Percentiles rank a stretch among this genome's conserved stretches.
These are phyloP conservation scores for Hylaea fasciaria DNA, from an alignment of 2,888 invertebrate genomes.

Conservation along the genomic window DNA sequence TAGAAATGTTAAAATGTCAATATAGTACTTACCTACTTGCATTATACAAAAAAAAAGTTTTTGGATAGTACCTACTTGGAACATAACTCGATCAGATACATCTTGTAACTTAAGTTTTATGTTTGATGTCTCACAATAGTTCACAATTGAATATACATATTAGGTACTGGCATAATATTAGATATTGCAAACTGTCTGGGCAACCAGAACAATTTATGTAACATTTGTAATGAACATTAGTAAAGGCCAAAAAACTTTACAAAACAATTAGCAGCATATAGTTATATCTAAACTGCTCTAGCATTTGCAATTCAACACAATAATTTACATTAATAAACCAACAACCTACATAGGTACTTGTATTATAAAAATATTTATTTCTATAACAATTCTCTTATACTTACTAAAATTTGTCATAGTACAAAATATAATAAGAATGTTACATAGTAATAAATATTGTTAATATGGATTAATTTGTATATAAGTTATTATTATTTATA, in stretches of 20 bases:
- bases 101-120: no score
- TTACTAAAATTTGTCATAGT: conserved; percentile 45
- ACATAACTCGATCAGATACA: no score
- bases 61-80: background rate
- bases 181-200: no score
- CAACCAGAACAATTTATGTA: background rate
- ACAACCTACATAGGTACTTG: no score
- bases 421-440: conserved; percentile 36
- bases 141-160: background rate
- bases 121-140: no score
- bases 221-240: background rate
- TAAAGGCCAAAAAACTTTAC: background rate
- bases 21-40: background rate
- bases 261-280: conserved; percentile 12
- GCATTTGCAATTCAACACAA: conserved; percentile 18
- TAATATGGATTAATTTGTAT: conserved; percentile 15
- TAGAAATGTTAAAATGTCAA: no score
- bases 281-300: conserved; percentile 13
- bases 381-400: conserved; percentile 50
- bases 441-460: conserved; percentile 10
- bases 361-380: conserved; percentile 49
- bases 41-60: background rate
- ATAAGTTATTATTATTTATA: background rate
- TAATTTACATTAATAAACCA: conserved; percentile 18
- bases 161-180: background rate